phyloP scores from a whole-genome alignment of 1,140 invertebrate species.

The Cherax quadricarinatus region DNA sequence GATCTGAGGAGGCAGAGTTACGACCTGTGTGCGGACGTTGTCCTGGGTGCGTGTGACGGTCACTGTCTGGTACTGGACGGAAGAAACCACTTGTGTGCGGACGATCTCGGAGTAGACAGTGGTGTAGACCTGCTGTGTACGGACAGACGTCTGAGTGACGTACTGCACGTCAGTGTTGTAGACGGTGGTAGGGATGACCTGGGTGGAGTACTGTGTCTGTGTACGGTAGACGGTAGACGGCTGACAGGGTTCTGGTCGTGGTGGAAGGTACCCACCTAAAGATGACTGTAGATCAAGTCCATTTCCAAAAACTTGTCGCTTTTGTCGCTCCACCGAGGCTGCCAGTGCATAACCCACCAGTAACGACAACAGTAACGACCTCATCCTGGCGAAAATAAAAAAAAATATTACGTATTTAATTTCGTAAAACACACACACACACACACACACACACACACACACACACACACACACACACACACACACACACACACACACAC shows the following conservation, averaged over 20 bases:
- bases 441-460: too few relatives aligned
- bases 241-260: conserved; percentile 7
- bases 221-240: conserved; percentile 61
- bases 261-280: conserved; percentile 35
- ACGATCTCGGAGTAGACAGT: conserved; percentile 52
- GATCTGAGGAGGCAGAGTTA: conserved; percentile 54
- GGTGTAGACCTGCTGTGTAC: conserved; percentile 43
- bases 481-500: too few relatives aligned
- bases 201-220: conserved; percentile 51
- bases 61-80: conserved; percentile 42
- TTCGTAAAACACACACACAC: too few relatives aligned
- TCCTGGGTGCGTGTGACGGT: conserved; percentile 52
- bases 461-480: too few relatives aligned
- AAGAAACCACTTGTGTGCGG: conserved; percentile 35
- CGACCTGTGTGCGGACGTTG: conserved; percentile 38
- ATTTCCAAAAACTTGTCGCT: not conserved
- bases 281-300: conserved; percentile 17
- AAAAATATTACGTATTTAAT: too few relatives aligned
- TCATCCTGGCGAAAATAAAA: not conserved
- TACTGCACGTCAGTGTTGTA: conserved; percentile 56
- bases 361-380: not conserved
- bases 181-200: conserved; percentile 53
- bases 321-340: conserved; percentile 20
- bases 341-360: conserved; percentile 3
- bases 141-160: conserved; percentile 39